phyloP scores from a whole-genome alignment of 53 echinoderm and acorn worm genomes.

The Pentamera pediparva region DNA sequence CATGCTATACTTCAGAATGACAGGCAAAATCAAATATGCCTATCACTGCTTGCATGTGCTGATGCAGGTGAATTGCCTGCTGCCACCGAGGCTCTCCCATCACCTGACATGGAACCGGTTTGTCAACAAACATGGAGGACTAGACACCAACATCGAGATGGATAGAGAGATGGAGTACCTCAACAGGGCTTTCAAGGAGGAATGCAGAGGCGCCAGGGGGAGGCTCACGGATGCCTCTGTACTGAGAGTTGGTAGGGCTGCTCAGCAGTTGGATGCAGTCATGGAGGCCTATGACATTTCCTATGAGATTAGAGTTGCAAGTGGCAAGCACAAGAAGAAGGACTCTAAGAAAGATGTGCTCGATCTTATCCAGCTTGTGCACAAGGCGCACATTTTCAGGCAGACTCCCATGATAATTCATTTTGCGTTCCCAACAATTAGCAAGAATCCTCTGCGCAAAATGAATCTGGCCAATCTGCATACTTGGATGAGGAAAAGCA shows the following conservation, averaged over 20 bases:
- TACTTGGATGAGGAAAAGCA: slow-evolving; percentile 18
- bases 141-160: slow-evolving; percentile 45
- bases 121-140: slow-evolving; percentile 39
- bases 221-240: slow-evolving; percentile 37
- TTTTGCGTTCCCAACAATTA: slow-evolving; percentile 19
- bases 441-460: slow-evolving; percentile 6
- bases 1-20: slow-evolving; percentile 39
- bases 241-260: slow-evolving; percentile 34
- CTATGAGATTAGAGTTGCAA: background rate
- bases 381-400: slow-evolving; percentile 41
- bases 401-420: slow-evolving; percentile 14
- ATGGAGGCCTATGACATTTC: slow-evolving; percentile 6
- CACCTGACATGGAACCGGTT: slow-evolving; percentile 61
- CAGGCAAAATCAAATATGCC: slow-evolving; percentile 50
- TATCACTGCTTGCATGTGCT: slow-evolving; percentile 43
- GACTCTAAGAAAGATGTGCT: slow-evolving; percentile 22
- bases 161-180: slow-evolving; percentile 56
- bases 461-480: slow-evolving; percentile 10
- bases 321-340: slow-evolving; percentile 32
- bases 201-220: slow-evolving; percentile 33
- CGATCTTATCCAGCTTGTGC: slow-evolving; percentile 24
- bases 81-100: slow-evolving; percentile 50
- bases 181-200: slow-evolving; percentile 54
- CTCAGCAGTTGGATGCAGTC: slow-evolving; percentile 13
- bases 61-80: slow-evolving; percentile 40